phyloP scores from a whole-genome alignment of 2,888 invertebrate species.

The Antitype chi region DNA sequence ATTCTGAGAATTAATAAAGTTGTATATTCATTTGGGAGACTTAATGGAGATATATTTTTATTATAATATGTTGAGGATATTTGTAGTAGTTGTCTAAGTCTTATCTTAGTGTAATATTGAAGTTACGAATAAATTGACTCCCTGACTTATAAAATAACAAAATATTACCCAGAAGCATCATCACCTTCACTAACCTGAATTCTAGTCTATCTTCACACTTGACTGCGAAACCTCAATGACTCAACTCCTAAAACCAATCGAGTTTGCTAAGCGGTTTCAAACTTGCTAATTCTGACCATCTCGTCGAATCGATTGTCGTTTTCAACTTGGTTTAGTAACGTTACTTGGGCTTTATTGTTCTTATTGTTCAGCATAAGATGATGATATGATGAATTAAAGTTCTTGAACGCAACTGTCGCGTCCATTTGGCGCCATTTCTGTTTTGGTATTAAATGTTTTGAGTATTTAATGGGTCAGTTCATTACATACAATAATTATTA shows the following conservation, averaged over 20 bases:
- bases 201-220: constrained; percentile 34
- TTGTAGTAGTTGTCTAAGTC: background rate
- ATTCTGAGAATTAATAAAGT: background rate
- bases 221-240: constrained; percentile 24
- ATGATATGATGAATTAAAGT: constrained; percentile 1
- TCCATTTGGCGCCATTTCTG: background rate
- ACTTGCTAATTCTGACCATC: constrained; percentile 28
- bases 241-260: constrained; percentile 25
- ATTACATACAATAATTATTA: background rate
- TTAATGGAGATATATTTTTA: background rate
- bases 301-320: constrained; percentile 37
- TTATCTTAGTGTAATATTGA: constrained; percentile 8
- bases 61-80: background rate
- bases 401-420: background rate
- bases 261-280: constrained; percentile 24
- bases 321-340: constrained; percentile 27
- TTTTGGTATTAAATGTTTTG: background rate
- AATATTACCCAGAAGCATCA: constrained; percentile 4
- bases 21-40: background rate
- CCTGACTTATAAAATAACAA: constrained; percentile 1
- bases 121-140: background rate
- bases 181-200: constrained; percentile 18
- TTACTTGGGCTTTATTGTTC: constrained; percentile 15
- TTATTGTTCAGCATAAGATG: constrained; percentile 4
- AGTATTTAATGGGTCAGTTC: constrained; percentile 8